These are phyloP conservation scores for Acanthornis magna DNA, from an alignment of 2,797 vertebrate species.

Conservation along the genomic window DNA sequence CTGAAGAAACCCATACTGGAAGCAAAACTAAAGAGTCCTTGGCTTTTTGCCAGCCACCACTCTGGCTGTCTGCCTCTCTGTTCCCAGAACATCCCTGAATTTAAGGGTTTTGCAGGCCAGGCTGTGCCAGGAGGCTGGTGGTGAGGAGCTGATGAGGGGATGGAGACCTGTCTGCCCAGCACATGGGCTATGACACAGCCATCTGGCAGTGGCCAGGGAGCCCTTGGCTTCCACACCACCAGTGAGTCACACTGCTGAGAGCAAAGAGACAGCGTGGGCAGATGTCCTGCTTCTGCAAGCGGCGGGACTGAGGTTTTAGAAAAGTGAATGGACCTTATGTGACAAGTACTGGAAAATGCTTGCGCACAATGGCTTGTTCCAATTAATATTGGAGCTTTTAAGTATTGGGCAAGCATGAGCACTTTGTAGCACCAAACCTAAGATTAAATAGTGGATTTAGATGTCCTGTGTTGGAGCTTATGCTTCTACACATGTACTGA, in stretches of 20 bases:
- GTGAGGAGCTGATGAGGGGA: background rate
- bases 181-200: accelerated
- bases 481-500: background rate
- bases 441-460: background rate
- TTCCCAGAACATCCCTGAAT: background rate
- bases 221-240: background rate
- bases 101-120: background rate
- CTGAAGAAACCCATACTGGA: background rate
- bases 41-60: background rate
- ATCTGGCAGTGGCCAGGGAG: background rate
- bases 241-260: background rate
- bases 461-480: background rate
- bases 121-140: background rate
- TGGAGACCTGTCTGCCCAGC: background rate
- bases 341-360: background rate
- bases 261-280: background rate
- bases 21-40: background rate
- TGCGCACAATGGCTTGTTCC: background rate
- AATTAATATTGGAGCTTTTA: background rate
- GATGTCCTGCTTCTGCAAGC: background rate
- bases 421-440: background rate
- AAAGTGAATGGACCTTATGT: background rate
- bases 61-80: background rate
- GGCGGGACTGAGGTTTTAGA: background rate
- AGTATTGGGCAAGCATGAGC: accelerated